phyloP scores from a whole-genome alignment of 2,888 invertebrate species.

The Strigamia crassipes region DNA sequence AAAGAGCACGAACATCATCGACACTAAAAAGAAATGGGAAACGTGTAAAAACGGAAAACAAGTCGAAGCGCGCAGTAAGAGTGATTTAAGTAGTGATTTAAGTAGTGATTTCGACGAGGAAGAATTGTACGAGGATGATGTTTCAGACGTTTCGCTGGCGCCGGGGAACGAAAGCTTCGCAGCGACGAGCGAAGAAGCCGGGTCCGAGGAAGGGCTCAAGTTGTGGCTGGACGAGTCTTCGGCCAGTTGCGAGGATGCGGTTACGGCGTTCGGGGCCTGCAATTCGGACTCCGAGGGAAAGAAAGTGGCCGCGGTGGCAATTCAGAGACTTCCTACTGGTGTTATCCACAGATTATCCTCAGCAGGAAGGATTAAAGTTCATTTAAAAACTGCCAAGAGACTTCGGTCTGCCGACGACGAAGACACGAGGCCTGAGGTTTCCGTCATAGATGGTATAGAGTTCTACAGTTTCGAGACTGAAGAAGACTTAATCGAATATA shows the following conservation, averaged over 20 bases:
- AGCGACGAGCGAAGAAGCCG: slow-evolving; percentile 19
- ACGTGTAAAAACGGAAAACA: background rate
- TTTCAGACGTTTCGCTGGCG: background rate
- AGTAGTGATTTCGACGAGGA: background rate
- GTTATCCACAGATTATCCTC: background rate
- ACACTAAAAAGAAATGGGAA: background rate
- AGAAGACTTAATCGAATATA: slow-evolving; percentile 50
- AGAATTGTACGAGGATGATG: background rate
- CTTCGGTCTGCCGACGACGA: background rate
- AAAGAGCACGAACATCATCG: background rate
- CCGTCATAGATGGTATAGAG: slow-evolving; percentile 53
- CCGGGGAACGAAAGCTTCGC: background rate
- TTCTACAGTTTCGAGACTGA: slow-evolving; percentile 53
- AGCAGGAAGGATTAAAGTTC: slow-evolving; percentile 21
- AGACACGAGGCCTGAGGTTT: slow-evolving; percentile 50
- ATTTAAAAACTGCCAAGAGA: background rate
- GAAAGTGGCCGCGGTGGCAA: background rate
- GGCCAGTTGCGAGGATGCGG: background rate
- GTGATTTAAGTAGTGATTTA: too few relatives aligned
- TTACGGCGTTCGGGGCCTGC: background rate
- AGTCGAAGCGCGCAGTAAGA: background rate
- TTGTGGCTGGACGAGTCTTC: slow-evolving; percentile 45
- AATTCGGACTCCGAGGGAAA: background rate
- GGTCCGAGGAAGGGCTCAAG: slow-evolving; percentile 44
- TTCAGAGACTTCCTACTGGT: background rate